Percentiles rank a stretch among this genome's conserved stretches.
phyloP scores from a whole-genome alignment of 2,797 vertebrate genomes.

The Coluber constrictor region DNA sequence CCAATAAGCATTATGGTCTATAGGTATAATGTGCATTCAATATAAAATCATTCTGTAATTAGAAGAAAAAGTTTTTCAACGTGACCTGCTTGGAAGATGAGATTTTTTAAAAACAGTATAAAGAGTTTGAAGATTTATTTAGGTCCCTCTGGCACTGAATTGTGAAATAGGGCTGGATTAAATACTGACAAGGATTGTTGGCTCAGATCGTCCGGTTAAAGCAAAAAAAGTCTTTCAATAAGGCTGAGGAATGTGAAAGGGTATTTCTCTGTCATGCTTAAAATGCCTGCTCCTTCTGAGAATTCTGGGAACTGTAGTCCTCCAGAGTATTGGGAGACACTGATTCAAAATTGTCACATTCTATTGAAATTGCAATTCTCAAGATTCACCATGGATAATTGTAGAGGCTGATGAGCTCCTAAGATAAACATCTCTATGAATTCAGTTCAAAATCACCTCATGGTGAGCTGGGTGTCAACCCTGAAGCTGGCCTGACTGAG shows the following conservation, averaged over 20 bases:
- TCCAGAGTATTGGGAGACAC: background rate
- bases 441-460: background rate
- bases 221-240: constrained; percentile 34
- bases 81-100: constrained; percentile 64
- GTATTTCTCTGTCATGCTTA: background rate
- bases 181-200: background rate
- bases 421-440: background rate
- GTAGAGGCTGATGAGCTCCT: background rate
- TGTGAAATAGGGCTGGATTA: constrained; percentile 35
- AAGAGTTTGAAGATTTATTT: constrained; percentile 51
- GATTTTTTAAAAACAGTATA: constrained; percentile 51
- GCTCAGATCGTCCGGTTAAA: constrained; percentile 38
- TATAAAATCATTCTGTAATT: constrained; percentile 68
- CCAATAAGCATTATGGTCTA: constrained; percentile 70
- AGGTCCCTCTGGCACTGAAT: constrained; percentile 11
- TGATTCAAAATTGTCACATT: background rate
- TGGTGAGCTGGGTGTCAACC: background rate
- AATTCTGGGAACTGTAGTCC: background rate
- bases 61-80: constrained; percentile 66
- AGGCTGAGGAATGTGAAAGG: constrained; percentile 22
- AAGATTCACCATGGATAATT: background rate
- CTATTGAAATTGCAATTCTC: background rate
- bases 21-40: constrained; percentile 69
- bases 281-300: background rate
- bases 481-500: too few relatives aligned